These are phyloP conservation scores for Turnix velox DNA, from an alignment of 2,113 vertebrate genomes.

Conservation along the genomic window DNA sequence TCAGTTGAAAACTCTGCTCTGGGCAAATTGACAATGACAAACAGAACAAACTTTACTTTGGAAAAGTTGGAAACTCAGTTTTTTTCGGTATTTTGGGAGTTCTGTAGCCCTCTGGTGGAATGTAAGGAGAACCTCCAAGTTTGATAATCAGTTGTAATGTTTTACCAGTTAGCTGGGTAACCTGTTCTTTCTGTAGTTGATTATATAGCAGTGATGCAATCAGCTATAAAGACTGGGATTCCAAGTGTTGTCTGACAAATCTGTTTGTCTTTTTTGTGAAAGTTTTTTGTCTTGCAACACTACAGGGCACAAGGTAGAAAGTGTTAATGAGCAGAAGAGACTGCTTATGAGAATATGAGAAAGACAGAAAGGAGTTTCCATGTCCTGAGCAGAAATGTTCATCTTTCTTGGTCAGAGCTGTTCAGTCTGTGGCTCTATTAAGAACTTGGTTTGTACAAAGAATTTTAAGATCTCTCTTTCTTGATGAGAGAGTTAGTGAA, in stretches of 20 bases:
- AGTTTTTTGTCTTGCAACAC: neutral
- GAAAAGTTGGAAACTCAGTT: slow-evolving; percentile 10
- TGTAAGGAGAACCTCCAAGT: slow-evolving; percentile 20
- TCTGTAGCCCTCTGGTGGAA: slow-evolving; percentile 62
- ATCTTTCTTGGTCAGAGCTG: neutral
- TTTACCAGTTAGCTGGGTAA: neutral
- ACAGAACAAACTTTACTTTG: neutral
- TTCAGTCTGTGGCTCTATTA: neutral
- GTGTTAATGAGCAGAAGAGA: neutral
- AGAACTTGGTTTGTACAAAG: neutral
- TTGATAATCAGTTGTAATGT: neutral
- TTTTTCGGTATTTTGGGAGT: slow-evolving; percentile 39
- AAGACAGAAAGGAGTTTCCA: neutral
- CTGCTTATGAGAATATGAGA: neutral
- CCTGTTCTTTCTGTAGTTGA: neutral
- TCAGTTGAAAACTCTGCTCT: neutral
- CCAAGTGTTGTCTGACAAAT: neutral
- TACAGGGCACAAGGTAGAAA: neutral
- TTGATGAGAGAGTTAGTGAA: neutral
- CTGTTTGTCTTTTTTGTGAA: neutral
- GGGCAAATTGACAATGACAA: neutral
- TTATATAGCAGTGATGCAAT: neutral
- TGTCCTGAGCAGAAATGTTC: neutral
- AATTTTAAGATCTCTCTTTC: neutral
- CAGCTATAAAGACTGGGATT: neutral